Conservation (phyloP, 1,140 invertebrate species). For the Psix sp. region DNA sequence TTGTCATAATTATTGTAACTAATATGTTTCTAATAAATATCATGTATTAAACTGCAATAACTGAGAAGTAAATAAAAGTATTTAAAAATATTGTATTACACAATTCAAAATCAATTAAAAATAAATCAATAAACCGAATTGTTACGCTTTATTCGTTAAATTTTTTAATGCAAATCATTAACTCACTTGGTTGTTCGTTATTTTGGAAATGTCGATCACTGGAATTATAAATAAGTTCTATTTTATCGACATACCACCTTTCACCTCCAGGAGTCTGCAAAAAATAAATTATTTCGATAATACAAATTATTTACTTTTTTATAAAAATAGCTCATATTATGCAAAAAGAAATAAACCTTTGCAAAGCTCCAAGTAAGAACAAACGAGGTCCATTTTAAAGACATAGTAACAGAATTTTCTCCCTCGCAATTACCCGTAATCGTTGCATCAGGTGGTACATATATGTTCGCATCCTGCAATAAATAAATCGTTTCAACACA, state of each 20-base stretch:
- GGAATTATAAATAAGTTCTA: slow-evolving; percentile 81
- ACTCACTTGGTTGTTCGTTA: slow-evolving; percentile 77
- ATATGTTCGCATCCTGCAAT: slow-evolving; percentile 80
- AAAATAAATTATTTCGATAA: too few relatives aligned
- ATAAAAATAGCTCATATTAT: not conserved
- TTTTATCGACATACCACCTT: slow-evolving; percentile 87
- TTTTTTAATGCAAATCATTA: slow-evolving; percentile 1
- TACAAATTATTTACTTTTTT: not conserved
- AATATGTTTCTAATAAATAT: too few relatives aligned
- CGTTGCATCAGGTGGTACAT: slow-evolving; percentile 81
- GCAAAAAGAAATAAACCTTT: slow-evolving; percentile 77
- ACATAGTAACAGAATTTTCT: slow-evolving; percentile 82
- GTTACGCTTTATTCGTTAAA: too few relatives aligned
- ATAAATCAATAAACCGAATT: too few relatives aligned
- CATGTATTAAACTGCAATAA: too few relatives aligned
- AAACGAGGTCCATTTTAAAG: slow-evolving; percentile 84
- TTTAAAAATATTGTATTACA: too few relatives aligned
- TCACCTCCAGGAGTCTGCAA: slow-evolving; percentile 87
- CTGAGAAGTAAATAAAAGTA: too few relatives aligned
- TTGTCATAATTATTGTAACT: too few relatives aligned
- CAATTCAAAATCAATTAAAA: too few relatives aligned
- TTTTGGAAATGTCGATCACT: slow-evolving; percentile 78
- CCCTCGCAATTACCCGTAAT: slow-evolving; percentile 82
- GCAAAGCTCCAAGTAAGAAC: slow-evolving; percentile 83
- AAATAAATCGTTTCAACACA: too few relatives aligned